Evolutionary conservation across 2,888 invertebrate species (phyloP).

Genomic region (Coelopa pilipes): DNA sequence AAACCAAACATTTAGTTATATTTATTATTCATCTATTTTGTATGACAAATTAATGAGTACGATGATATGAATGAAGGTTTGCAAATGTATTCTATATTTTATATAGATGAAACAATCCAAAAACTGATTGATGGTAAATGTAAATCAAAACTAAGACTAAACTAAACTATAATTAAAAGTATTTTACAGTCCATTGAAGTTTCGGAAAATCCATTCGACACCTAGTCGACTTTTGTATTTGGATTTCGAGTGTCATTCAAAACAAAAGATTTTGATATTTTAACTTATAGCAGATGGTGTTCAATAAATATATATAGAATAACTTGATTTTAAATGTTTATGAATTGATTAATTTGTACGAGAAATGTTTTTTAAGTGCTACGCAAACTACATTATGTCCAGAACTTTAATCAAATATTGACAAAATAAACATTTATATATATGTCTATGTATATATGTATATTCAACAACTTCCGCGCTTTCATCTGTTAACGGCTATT

Average conservation of each 20-base stretch:
- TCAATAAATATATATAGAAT: too few relatives aligned
- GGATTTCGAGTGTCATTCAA: background rate
- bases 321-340: background rate
- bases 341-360: background rate
- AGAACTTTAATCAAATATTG: too few relatives aligned
- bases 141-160: background rate
- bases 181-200: conserved; percentile 28
- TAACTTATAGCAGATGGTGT: too few relatives aligned
- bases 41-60: background rate
- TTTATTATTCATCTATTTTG: conserved; percentile 1
- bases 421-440: too few relatives aligned
- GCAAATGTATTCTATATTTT: conserved; percentile 8
- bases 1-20: background rate
- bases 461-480: too few relatives aligned
- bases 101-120: background rate
- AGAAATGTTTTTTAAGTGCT: background rate
- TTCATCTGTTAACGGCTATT: too few relatives aligned
- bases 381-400: too few relatives aligned
- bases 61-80: background rate
- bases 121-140: background rate
- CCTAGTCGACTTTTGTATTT: background rate
- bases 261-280: too few relatives aligned
- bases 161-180: conserved; percentile 10
- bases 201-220: background rate
- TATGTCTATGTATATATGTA: too few relatives aligned